Evolutionary conservation across 2,888 invertebrate genomes (phyloP), one percentile per base, ranked within the genome.

Genomic region (Dinocampus coccinellae): DNA sequence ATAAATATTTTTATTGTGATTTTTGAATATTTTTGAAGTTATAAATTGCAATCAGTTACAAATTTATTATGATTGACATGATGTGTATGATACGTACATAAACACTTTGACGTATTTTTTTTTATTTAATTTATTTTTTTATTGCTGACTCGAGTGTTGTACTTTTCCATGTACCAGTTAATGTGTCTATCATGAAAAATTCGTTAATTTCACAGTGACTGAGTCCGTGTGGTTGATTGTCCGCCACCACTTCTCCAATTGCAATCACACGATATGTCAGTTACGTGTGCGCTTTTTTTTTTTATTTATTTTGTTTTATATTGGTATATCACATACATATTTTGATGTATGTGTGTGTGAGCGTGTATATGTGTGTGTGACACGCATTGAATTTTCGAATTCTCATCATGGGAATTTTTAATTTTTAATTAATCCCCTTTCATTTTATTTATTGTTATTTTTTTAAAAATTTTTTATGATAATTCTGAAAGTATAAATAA

Each of bases 131-230:
- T 55, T 36, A 36, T 65, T 39, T 10, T 65, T 20, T 65, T 65
- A 53, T 16, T 33, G 64, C 29, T 65, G 55, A 65, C 22, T 34
- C 16, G n/a, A 1, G 20, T 9, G 47, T 34, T n/a, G 20, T 22
- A 22, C 20, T 24, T 16, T 53, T 10, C 20, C 52, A 36, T 16
- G 11, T 11, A 26, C 29, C 53, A 22, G 64, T 80, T 81, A 80
- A 83, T 80, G 79, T 78, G 76, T 77, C 79, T 76, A 80, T 81
- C 76, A 77, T 78, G 75, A 80, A 81, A 82, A 82, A 82, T 83
- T 82, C 80, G 82, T 83, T 82, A 82, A 83, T 83, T 83, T 82
- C 81, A 82, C 82, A 81, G 78, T 82, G 79, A 77, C 79, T 82
- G 82, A 75, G 70, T 74, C 68, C 76, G 73, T 65, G 68, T 53